Base-by-base conservation (phyloP, 2,113 vertebrate species). In the Neolamprologus brichardi region DNA sequence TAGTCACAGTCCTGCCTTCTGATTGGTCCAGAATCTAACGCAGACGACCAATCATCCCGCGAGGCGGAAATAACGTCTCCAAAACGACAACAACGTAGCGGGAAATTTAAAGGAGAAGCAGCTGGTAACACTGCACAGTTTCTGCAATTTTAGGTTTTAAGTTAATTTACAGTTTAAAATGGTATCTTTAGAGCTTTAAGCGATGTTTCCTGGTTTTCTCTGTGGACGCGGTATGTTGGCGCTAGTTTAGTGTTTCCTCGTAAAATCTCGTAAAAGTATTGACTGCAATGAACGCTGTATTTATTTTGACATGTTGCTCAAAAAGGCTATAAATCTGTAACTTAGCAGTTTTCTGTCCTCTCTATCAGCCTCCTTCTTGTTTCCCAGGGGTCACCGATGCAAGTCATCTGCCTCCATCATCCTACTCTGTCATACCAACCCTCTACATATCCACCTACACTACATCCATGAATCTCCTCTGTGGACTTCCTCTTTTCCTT, bases 221-320 rank as follows among this genome's bases (percentile, higher is more conserved):
- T 4, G 20, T 72, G 37, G 67, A 17, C 2, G 2, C 13, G 20
- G 20, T 4, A 23, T 15, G 12, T 72, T 46, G 5, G 14, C 23
- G 67, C 20, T 46, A 28, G 14, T 44, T 72, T 46, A 28, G 39
- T 6, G 39, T 28, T 28, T 75, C 4, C 9, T 75, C 39, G 39
- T 72, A 44, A 44, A 25, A 17, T 67, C 34, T 60, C 18, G n/a
- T 70, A 14, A 60, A 60, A 32, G 28, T 18, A 60, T 60, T 70
- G 64, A 70, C 34, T 39, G 64, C n/a, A 23, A 14, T 23, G 11
- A 70, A 70, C 62, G 12, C 62, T 23, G 32, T n/a, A 20, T 37
- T 37, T 64, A 34, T 64, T 64, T 64, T 37, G 32, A 20, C 32
- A 64, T 64, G 32, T 64, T 64, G 62, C 62, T 20, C 12, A 70